Evolutionary conservation across 1,140 invertebrate species (phyloP).

Genomic region (Bombus waltoni): DNA sequence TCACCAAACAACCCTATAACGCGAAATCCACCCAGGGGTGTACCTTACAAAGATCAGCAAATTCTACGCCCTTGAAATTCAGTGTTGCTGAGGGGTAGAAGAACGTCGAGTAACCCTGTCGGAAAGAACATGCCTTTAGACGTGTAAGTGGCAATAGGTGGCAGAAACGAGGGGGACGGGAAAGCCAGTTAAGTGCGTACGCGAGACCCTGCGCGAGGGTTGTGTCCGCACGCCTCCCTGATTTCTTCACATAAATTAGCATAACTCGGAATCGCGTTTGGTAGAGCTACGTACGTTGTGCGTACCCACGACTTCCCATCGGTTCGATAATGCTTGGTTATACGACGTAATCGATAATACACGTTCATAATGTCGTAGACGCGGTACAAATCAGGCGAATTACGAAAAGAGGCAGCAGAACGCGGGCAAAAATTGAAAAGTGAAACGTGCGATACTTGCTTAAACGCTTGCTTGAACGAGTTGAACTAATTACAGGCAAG

Average conservation of each 20-base stretch:
- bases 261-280: slow-evolving; percentile 65
- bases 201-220: slow-evolving; percentile 50
- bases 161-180: slow-evolving; percentile 27
- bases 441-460: no score
- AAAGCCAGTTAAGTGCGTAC: slow-evolving; percentile 39
- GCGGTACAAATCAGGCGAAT: slow-evolving; percentile 10
- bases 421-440: no score
- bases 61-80: slow-evolving; percentile 9
- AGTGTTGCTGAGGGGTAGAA: not conserved
- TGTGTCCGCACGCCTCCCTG: slow-evolving; percentile 57
- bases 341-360: not conserved
- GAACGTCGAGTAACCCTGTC: not conserved
- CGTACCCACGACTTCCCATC: slow-evolving; percentile 28
- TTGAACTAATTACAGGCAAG: not conserved
- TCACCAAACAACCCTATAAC: not conserved
- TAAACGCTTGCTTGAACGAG: no score
- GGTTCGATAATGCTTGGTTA: slow-evolving; percentile 8
- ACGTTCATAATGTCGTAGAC: no score
- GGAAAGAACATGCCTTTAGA: slow-evolving; percentile 32
- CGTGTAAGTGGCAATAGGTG: slow-evolving; percentile 45
- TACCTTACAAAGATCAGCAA: not conserved
- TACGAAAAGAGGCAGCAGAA: accelerated
- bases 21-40: not conserved
- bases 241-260: slow-evolving; percentile 71
- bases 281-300: slow-evolving; percentile 6